phyloP scores from a whole-genome alignment of 2,888 invertebrate species.

The Unio pictorum region DNA sequence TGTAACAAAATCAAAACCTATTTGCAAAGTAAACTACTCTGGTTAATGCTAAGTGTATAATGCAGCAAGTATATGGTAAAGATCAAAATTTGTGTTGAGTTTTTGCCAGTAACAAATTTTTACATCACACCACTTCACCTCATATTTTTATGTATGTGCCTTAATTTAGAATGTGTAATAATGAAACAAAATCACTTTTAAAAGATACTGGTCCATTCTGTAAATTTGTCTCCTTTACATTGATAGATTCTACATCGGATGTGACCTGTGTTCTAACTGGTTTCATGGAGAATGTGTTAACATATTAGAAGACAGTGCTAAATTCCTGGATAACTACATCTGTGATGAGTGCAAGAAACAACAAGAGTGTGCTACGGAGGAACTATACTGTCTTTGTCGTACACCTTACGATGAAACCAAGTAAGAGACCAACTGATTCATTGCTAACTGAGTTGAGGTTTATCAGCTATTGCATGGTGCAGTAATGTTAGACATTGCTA shows the following conservation, averaged over 20 bases:
- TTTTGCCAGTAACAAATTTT: no score
- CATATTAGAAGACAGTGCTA: slow-evolving; percentile 92
- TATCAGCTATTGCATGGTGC: not conserved
- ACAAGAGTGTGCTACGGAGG: slow-evolving; percentile 75
- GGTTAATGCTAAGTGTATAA: no score
- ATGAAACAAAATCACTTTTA: no score
- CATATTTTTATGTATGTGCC: no score
- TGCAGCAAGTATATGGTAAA: no score
- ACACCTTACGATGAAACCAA: slow-evolving; percentile 98
- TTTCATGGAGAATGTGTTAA: slow-evolving; percentile 98
- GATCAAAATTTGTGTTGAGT: no score
- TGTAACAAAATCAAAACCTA: not conserved
- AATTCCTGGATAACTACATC: slow-evolving; percentile 88
- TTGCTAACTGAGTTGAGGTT: no score
- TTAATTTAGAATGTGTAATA: no score
- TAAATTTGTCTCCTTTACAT: not conserved
- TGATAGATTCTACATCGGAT: slow-evolving; percentile 93
- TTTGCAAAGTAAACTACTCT: no score
- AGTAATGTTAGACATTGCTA: not conserved
- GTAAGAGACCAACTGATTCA: slow-evolving; percentile 75
- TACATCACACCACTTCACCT: no score
- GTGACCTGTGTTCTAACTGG: slow-evolving; percentile 98
- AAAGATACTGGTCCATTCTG: no score
- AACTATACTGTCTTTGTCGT: slow-evolving; percentile 94
- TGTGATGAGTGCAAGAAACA: slow-evolving; percentile 72